Percentiles rank a stretch among this genome's conserved stretches.
Evolutionary conservation across 2,797 vertebrate genomes (phyloP).

Genomic region (Amniataba percoides): DNA sequence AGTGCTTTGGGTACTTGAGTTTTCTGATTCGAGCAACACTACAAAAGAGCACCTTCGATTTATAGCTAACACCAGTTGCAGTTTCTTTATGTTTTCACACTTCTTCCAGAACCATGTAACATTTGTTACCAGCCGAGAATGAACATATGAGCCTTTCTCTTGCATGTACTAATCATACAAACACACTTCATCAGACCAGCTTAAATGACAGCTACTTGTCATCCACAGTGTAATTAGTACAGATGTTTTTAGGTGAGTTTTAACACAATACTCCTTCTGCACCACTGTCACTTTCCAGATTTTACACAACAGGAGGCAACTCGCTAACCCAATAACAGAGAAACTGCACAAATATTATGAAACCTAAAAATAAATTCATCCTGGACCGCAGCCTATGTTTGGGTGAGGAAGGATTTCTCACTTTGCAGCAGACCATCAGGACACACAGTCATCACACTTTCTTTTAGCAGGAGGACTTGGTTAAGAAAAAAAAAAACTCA

Average conservation of each 20-base stretch:
- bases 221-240: not conserved
- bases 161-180: not conserved
- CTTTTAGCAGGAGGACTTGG: conserved; percentile 7
- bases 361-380: conserved; percentile 63
- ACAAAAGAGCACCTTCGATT: conserved; percentile 39
- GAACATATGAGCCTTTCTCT: conserved; percentile 18
- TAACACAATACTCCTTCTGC: conserved; percentile 2
- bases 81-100: conserved; percentile 8
- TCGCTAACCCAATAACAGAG: conserved; percentile 38
- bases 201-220: not conserved
- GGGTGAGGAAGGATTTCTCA: conserved; percentile 60
- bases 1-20: conserved; percentile 36
- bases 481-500: not conserved
- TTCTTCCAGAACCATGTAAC: not conserved
- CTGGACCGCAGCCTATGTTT: conserved; percentile 67
- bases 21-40: conserved; percentile 23
- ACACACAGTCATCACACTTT: conserved; percentile 52
- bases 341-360: conserved; percentile 55
- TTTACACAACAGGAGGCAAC: conserved; percentile 33
- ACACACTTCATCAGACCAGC: not conserved
- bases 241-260: not conserved
- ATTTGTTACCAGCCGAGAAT: not conserved
- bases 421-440: conserved; percentile 56
- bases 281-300: conserved; percentile 23
- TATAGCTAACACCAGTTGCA: not conserved